Evolutionary conservation across 2,888 invertebrate species (phyloP).

Genomic region (Amorpha juglandis): DNA sequence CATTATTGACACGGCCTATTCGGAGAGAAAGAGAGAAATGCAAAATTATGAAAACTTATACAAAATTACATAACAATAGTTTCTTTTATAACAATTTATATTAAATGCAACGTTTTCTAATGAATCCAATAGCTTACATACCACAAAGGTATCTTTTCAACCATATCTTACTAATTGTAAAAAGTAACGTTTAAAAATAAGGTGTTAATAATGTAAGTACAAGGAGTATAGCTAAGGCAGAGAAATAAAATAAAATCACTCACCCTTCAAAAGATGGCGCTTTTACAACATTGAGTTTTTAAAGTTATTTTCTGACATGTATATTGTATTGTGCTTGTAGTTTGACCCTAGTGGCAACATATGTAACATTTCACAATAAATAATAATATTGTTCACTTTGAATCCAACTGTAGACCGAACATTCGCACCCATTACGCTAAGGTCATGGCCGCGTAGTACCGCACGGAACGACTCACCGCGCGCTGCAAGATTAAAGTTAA

Average conservation of each 20-base stretch:
- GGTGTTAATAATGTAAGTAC: constrained; percentile 43
- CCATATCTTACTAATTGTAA: constrained; percentile 43
- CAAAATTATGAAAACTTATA: constrained; percentile 30
- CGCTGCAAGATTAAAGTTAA: no score
- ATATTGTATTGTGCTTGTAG: neutral
- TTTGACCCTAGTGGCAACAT: no score
- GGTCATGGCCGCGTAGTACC: no score
- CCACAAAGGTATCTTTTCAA: constrained; percentile 37
- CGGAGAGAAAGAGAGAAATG: constrained; percentile 30
- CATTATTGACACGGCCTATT: constrained; percentile 48
- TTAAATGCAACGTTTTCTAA: constrained; percentile 30
- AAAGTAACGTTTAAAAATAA: constrained; percentile 39
- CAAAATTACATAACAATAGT: constrained; percentile 29
- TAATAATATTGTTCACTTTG: no score
- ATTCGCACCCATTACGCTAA: no score
- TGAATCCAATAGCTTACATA: constrained; percentile 28
- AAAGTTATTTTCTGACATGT: neutral
- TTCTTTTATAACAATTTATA: constrained; percentile 25
- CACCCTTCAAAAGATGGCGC: constrained; percentile 15
- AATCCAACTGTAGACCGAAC: no score
- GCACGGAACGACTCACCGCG: no score
- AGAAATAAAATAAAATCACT: neutral
- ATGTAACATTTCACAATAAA: no score
- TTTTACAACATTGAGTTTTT: neutral
- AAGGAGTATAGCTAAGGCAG: constrained; percentile 28